A percentile compares a stretch with the other conserved stretches of the same genome.
Evolutionary conservation across 2,113 vertebrate species (phyloP).

Genomic region (Carollia perspicillata): DNA sequence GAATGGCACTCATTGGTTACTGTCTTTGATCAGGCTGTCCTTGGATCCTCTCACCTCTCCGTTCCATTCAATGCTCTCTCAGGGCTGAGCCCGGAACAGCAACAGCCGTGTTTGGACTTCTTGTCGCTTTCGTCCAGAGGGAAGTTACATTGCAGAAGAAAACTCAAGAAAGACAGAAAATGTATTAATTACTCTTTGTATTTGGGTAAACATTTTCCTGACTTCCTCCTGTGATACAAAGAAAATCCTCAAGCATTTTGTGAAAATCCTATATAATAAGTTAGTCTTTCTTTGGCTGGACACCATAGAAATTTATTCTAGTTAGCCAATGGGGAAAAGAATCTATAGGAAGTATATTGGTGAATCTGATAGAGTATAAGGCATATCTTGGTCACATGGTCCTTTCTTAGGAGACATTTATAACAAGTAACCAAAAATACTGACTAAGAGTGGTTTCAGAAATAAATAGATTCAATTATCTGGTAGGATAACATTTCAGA

Average conservation of each 20-base stretch:
- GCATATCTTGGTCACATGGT: background rate
- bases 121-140: background rate
- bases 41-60: background rate
- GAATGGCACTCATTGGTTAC: background rate
- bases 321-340: background rate
- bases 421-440: background rate
- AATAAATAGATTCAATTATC: slow-evolving; percentile 11
- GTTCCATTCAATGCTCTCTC: background rate
- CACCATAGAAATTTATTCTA: background rate
- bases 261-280: background rate
- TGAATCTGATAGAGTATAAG: background rate
- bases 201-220: background rate
- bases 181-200: background rate
- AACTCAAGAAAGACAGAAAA: background rate
- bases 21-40: background rate
- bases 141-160: slow-evolving; percentile 13
- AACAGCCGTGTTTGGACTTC: background rate
- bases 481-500: background rate
- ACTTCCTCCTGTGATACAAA: background rate
- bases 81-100: background rate
- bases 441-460: background rate
- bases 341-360: background rate
- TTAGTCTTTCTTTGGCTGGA: background rate
- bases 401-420: background rate
- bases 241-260: background rate